A percentile compares a stretch with the other conserved stretches of the same genome.
These are phyloP conservation scores for Platycheirus albimanus DNA, from an alignment of 2,888 invertebrate species.

Conservation along the genomic window DNA sequence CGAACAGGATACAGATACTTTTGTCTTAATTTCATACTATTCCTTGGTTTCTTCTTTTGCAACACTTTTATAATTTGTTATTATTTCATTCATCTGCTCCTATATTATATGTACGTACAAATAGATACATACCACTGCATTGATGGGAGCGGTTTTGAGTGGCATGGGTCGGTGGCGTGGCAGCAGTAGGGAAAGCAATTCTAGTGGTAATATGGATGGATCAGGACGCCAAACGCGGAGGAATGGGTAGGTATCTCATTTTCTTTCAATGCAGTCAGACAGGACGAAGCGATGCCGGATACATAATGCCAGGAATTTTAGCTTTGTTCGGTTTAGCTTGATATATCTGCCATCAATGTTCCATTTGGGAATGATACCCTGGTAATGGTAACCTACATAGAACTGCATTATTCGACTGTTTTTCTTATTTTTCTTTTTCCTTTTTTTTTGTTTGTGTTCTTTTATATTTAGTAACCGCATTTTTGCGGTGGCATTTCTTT, in stretches of 20 bases:
- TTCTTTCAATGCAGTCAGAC: slow-evolving; percentile 51
- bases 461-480: slow-evolving; percentile 14
- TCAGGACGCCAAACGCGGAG: not conserved
- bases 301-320: slow-evolving; percentile 48
- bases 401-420: slow-evolving; percentile 54
- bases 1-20: slow-evolving; percentile 52
- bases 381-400: slow-evolving; percentile 67
- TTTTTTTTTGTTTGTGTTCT: slow-evolving; percentile 6
- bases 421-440: slow-evolving; percentile 6
- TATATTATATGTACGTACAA: not conserved
- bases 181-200: not conserved
- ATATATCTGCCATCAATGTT: slow-evolving; percentile 41
- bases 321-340: slow-evolving; percentile 52
- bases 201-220: not conserved
- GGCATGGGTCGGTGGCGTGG: too few species aligned
- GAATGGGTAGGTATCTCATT: slow-evolving; percentile 19
- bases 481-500: slow-evolving; percentile 60
- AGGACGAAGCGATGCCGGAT: slow-evolving; percentile 8
- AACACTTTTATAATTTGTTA: slow-evolving; percentile 66
- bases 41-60: slow-evolving; percentile 39
- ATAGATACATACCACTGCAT: not conserved
- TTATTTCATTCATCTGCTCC: slow-evolving; percentile 61
- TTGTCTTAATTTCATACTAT: slow-evolving; percentile 34
- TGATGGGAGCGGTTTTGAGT: slow-evolving; percentile 4
- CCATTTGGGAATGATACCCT: slow-evolving; percentile 67